A percentile compares a stretch with the other conserved stretches of the same genome.
These are phyloP conservation scores for Drosophila mayaguana DNA, from an alignment of 2,888 invertebrate species.

Conservation along the genomic window DNA sequence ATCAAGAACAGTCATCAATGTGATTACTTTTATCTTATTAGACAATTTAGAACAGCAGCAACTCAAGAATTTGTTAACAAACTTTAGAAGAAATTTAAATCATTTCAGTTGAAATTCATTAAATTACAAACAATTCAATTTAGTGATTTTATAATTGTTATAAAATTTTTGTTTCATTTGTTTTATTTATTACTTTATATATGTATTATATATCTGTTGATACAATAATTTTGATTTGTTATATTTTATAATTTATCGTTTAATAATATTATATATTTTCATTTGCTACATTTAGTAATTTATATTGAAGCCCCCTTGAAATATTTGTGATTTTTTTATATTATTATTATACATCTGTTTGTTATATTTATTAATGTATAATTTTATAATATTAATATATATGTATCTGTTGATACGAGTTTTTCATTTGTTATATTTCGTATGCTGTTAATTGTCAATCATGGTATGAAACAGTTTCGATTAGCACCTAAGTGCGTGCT, in stretches of 20 bases:
- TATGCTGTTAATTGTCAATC: conserved; percentile 13
- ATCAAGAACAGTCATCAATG: not conserved
- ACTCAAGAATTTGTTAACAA: too few relatives aligned
- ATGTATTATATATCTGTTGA: not conserved
- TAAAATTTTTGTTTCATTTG: too few relatives aligned
- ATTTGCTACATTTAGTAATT: not conserved
- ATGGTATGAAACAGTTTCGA: conserved; percentile 3
- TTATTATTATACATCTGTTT: not conserved
- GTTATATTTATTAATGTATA: not conserved
- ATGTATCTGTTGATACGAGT: not conserved
- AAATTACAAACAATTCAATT: too few relatives aligned
- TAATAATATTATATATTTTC: too few relatives aligned
- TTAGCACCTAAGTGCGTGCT: conserved; percentile 11
- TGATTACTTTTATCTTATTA: not conserved
- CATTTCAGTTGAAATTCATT: too few relatives aligned
- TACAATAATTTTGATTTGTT: not conserved
- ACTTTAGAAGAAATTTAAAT: too few relatives aligned
- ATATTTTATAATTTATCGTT: too few relatives aligned
- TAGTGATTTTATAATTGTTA: too few relatives aligned
- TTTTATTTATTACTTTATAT: not conserved
- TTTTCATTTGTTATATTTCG: not conserved
- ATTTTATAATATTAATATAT: not conserved
- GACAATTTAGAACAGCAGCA: too few relatives aligned
- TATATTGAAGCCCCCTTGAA: too few relatives aligned
- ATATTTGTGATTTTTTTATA: not conserved